A percentile compares a stretch with the other conserved stretches of the same genome.
These are phyloP conservation scores for Chironomus tepperi DNA, from an alignment of 1,140 invertebrate species.

Conservation along the genomic window DNA sequence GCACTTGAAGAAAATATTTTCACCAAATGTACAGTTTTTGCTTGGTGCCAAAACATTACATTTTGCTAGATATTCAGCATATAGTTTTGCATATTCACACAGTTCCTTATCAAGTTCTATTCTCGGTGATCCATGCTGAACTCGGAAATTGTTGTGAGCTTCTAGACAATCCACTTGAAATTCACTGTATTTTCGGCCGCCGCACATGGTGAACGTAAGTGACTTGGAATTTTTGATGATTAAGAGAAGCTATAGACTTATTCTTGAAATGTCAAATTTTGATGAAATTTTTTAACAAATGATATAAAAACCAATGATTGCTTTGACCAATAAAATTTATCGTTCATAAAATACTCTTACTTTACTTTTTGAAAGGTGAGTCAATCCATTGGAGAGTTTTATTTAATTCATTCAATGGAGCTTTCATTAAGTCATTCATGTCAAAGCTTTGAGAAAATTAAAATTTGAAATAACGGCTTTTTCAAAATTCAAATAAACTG, in stretches of 20 bases:
- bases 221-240: no score
- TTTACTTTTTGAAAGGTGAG: no score
- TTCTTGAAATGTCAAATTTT: no score
- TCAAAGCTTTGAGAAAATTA: no score
- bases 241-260: no score
- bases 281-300: background rate
- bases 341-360: no score
- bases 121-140: slow-evolving; percentile 48
- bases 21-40: slow-evolving; percentile 29
- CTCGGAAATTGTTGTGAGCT: slow-evolving; percentile 55
- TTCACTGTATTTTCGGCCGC: slow-evolving; percentile 26
- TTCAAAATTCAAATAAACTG: no score
- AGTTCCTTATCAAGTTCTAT: slow-evolving; percentile 55
- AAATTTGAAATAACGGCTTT: no score
- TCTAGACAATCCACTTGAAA: slow-evolving; percentile 47
- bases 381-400: no score
- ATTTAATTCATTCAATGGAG: no score
- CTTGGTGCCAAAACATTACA: background rate
- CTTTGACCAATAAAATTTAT: background rate
- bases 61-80: slow-evolving; percentile 42
- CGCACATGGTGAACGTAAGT: background rate
- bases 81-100: slow-evolving; percentile 46
- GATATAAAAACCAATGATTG: background rate
- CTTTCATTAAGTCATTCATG: no score
- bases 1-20: slow-evolving; percentile 45